These are phyloP conservation scores for Mercenaria mercenaria DNA, from an alignment of 1,140 invertebrate genomes.

Conservation along the genomic window DNA sequence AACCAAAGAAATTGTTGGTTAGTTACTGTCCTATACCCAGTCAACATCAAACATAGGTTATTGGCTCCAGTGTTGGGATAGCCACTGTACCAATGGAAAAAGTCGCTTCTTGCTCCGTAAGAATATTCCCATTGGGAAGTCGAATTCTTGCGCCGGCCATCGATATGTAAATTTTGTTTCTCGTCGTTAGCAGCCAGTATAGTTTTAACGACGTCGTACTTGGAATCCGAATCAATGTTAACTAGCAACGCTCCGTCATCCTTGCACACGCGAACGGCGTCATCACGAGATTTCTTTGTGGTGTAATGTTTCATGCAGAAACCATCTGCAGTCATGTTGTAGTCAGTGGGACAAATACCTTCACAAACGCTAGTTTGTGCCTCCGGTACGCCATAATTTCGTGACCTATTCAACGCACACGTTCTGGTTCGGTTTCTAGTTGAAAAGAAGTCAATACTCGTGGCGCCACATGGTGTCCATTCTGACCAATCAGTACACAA, in stretches of 20 bases:
- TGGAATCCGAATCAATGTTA: neutral
- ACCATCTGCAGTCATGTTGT: neutral
- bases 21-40: neutral
- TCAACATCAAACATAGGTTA: neutral
- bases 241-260: neutral
- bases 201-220: neutral
- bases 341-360: neutral
- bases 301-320: neutral
- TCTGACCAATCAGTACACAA: neutral
- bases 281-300: neutral
- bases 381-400: neutral
- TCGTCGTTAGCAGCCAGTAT: neutral
- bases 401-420: neutral
- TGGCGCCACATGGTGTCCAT: neutral
- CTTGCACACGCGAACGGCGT: neutral
- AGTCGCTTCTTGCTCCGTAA: neutral
- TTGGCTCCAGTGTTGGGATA: neutral
- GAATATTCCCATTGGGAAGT: neutral
- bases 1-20: neutral
- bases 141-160: neutral
- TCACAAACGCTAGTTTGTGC: neutral
- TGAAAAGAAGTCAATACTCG: neutral
- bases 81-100: neutral
- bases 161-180: neutral
- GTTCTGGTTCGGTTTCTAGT: neutral